Percentiles rank a stretch among this genome's conserved stretches.
These are phyloP conservation scores for Monodelphis domestica DNA, from an alignment of 2,797 vertebrate species.

Conservation along the genomic window DNA sequence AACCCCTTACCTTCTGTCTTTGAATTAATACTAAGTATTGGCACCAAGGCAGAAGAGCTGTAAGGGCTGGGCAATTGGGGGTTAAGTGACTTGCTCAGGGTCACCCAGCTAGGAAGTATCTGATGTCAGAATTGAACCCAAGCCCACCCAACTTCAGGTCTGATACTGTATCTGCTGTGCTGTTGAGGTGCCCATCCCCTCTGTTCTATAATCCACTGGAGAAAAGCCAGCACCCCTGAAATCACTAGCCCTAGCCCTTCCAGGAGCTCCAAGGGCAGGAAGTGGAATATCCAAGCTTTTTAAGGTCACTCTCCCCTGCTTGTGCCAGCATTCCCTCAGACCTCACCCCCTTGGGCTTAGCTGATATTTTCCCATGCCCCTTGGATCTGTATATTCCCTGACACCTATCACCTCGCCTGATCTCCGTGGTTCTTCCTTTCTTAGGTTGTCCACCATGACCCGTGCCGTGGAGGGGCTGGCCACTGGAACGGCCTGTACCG, in stretches of 20 bases:
- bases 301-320: not conserved
- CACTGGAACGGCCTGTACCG: conserved; percentile 98
- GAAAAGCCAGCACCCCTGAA: not conserved
- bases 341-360: not conserved
- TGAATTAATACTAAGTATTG: no score
- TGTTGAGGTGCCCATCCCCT: no score
- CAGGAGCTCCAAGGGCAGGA: not conserved
- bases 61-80: no score
- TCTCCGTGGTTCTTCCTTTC: conserved; percentile 20
- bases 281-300: not conserved
- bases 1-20: no score
- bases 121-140: no score
- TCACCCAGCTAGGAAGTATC: no score
- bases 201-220: not conserved
- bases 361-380: not conserved
- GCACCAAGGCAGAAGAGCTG: no score
- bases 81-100: no score
- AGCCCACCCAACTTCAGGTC: no score
- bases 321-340: not conserved
- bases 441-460: conserved; percentile 97
- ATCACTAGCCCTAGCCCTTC: not conserved
- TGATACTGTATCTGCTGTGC: no score
- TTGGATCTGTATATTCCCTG: no score
- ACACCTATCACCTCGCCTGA: not conserved
- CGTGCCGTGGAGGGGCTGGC: conserved; percentile 95